A percentile compares a stretch with the other conserved stretches of the same genome.
phyloP scores from a whole-genome alignment of 2,797 vertebrate genomes.

The Microtus californicus region DNA sequence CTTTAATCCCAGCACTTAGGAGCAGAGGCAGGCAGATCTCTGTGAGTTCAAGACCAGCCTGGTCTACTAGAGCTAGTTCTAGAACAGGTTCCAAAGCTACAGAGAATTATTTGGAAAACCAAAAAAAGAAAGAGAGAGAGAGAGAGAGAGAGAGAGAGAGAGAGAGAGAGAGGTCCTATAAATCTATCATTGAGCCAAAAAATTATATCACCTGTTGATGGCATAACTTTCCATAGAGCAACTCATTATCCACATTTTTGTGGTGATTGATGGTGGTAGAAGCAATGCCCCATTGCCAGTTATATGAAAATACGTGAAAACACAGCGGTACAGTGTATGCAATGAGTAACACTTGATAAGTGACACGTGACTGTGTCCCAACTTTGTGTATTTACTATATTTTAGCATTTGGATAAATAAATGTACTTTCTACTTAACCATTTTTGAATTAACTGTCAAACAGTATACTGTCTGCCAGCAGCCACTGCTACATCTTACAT shows the following conservation, averaged over 20 bases:
- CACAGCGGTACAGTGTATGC: neutral
- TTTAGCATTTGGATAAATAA: neutral
- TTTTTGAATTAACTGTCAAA: neutral
- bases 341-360: neutral
- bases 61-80: no score
- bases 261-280: neutral
- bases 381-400: neutral
- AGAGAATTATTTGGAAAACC: no score
- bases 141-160: no score
- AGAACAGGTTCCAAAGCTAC: no score
- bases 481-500: neutral
- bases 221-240: neutral
- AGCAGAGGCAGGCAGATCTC: no score
- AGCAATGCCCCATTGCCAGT: neutral
- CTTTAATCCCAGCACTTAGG: no score
- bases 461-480: neutral
- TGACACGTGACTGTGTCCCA: neutral
- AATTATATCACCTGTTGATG: neutral
- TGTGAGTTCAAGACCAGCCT: no score
- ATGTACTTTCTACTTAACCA: neutral
- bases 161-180: neutral
- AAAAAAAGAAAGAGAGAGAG: accelerated
- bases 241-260: neutral
- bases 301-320: neutral
- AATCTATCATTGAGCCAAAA: neutral